Conservation (phyloP, 2,113 vertebrate species). For the Pogonocichla stellata region DNA sequence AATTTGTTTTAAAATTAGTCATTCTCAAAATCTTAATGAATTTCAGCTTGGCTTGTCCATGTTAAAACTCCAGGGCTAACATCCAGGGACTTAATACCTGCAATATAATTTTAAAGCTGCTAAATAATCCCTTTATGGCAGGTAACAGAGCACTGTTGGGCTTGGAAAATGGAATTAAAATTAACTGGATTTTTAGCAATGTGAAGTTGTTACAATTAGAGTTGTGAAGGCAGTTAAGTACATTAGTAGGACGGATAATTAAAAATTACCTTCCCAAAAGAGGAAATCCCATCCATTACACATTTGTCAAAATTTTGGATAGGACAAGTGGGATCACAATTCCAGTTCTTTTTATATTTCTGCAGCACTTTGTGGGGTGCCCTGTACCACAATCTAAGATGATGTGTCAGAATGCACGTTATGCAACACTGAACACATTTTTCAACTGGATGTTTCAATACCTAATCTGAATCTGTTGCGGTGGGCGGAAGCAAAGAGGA, state of each 20-base stretch:
- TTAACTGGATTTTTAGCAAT: conserved; percentile 63
- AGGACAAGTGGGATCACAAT: not conserved
- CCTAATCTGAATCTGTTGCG: conserved; percentile 55
- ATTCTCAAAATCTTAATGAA: conserved; percentile 25
- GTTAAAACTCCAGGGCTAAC: conserved; percentile 28
- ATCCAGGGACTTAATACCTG: conserved; percentile 40
- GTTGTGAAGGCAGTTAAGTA: conserved; percentile 57
- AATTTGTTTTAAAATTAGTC: not conserved
- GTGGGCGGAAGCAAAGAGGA: conserved; percentile 40
- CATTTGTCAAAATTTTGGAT: not conserved
- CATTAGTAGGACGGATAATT: conserved; percentile 59
- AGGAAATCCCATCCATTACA: not conserved
- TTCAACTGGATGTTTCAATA: conserved; percentile 11
- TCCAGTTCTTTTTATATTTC: not conserved
- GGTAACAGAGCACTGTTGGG: conserved; percentile 57
- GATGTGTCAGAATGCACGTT: not conserved
- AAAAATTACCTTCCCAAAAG: conserved; percentile 55
- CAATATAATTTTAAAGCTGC: conserved; percentile 66
- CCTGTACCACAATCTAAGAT: not conserved
- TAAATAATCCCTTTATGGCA: conserved; percentile 64
- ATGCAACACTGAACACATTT: conserved; percentile 17
- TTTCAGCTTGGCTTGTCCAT: conserved; percentile 29
- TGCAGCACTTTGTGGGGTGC: not conserved
- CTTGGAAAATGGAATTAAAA: conserved; percentile 64
- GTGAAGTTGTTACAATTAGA: conserved; percentile 30